Evolutionary conservation across 2,113 vertebrate genomes (phyloP).

Genomic region (Ibidorhyncha struthersii): DNA sequence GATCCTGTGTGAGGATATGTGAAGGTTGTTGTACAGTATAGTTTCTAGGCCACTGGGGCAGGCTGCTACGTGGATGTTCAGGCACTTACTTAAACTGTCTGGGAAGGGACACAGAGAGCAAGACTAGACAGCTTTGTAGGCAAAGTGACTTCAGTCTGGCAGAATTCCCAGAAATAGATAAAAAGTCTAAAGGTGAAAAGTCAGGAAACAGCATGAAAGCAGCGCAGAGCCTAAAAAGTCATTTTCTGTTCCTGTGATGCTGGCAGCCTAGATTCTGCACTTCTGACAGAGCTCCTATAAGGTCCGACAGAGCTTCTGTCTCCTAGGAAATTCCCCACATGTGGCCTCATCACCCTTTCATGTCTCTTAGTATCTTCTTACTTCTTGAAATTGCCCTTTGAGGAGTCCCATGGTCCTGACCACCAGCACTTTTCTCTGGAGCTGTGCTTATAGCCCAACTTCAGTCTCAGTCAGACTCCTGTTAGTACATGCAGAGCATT

Average conservation of each 20-base stretch:
- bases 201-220: not conserved
- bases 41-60: not conserved
- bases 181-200: slow-evolving; percentile 4
- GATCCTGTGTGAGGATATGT: not conserved
- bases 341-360: not conserved
- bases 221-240: not conserved
- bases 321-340: not conserved
- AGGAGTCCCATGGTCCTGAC: not conserved
- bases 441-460: not conserved
- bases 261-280: not conserved
- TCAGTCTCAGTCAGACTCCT: not conserved
- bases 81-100: not conserved
- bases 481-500: not conserved
- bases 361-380: not conserved
- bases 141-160: not conserved
- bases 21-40: not conserved
- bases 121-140: not conserved
- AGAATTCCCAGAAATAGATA: not conserved
- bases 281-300: not conserved
- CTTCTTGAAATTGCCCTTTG: not conserved
- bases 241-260: not conserved
- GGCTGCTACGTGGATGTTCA: not conserved
- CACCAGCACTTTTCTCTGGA: not conserved
- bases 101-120: not conserved
- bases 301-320: not conserved